Evolutionary conservation across 2,797 vertebrate species (phyloP).

Genomic region (Sebastes itinus): DNA sequence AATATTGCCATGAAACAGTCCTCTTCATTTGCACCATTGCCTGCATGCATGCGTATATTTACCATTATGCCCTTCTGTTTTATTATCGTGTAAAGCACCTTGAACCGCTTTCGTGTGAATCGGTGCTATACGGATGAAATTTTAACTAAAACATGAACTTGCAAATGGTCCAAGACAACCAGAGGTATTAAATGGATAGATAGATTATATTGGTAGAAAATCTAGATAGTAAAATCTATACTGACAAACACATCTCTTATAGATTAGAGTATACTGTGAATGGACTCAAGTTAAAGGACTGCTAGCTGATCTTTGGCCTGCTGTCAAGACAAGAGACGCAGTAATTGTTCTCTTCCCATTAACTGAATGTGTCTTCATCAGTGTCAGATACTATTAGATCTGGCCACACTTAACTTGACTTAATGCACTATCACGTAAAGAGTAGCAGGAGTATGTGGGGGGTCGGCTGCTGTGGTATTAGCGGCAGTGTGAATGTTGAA

Average conservation of each 20-base stretch:
- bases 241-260: not conserved
- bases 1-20: not conserved
- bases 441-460: not conserved
- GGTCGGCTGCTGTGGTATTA: not conserved
- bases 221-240: not conserved
- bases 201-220: not conserved
- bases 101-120: not conserved
- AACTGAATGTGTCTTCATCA: constrained; percentile 57
- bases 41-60: not conserved
- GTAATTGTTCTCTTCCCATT: constrained; percentile 45
- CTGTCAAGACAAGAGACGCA: constrained; percentile 18
- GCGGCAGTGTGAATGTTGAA: not conserved
- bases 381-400: constrained; percentile 51
- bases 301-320: not conserved
- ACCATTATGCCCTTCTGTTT: not conserved
- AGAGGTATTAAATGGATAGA: not conserved
- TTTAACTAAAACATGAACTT: not conserved
- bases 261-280: too few species aligned
- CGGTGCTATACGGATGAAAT: not conserved
- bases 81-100: not conserved
- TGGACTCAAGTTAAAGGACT: not conserved
- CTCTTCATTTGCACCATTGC: not conserved
- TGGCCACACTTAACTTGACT: constrained; percentile 23
- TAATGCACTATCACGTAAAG: not conserved
- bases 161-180: not conserved